Evolutionary conservation across 1,140 invertebrate species (phyloP), one percentile per base, ranked within the genome.

Genomic region (Bilobella aurantiaca): DNA sequence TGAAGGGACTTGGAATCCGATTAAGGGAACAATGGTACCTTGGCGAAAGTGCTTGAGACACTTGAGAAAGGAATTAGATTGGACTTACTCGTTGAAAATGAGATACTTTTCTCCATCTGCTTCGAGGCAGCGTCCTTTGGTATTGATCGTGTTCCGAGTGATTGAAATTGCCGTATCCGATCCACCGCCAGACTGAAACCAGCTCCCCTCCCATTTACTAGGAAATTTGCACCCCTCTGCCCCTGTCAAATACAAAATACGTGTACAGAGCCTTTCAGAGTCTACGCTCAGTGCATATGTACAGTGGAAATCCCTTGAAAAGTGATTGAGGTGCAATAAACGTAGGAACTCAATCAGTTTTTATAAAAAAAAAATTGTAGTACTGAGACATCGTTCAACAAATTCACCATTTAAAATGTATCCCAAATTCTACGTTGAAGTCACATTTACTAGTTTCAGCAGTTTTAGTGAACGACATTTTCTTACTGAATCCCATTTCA

Each of bases 81-180:
- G 47, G n/a, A 66, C 71, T 73, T 80, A 89, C 87, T 88, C 86
- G 75, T 90, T 86, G 74, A 89, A 86, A 66, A 90, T 82, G 69
- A 90, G 82, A 77, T 86, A 91, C 79, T 90, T 90, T 78, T 91
- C 88, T 73, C 87, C 87, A 74, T 90, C 87, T 59, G 83, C 85
- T 71, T 86, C 86, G 58, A 88, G 79, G 77, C 88, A 90, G 75
- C 81, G 82, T 73, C 89, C 89, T 75, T 89, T 89, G 76, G 84
- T 88, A 73, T 87, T 88, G 65, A 90, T 82, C 67, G 85, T 81
- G 69, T 85, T 86, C 62, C 84, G 85, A 70, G 87, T 87, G 75
- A 91, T 88, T 70, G 84, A 79, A 75, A 91, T 88, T 47, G 86
- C 84, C 74, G 89, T 86, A 74, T 86, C 84, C 8, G 34, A 42